Conservation (phyloP, 2,888 invertebrate species). For the Gisinianus flammeolus region DNA sequence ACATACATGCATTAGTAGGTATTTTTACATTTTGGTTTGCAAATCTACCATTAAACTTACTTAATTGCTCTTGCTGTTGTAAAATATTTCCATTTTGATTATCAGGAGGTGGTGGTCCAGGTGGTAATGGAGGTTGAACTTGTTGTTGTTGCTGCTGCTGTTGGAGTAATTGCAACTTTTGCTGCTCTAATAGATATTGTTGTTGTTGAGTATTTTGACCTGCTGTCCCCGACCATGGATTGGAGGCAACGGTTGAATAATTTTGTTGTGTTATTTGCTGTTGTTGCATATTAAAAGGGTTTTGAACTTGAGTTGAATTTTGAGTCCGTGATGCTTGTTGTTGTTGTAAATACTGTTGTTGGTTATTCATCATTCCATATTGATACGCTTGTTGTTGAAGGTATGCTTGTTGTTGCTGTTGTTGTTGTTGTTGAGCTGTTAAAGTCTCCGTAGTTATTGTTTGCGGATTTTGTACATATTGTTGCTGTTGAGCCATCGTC, state of each 20-base stretch:
- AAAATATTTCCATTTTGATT: background rate
- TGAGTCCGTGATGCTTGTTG: background rate
- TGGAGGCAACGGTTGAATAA: background rate
- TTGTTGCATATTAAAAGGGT: conserved; percentile 31
- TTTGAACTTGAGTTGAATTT: conserved; percentile 17
- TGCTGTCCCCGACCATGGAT: background rate
- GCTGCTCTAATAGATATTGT: background rate
- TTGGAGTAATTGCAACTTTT: conserved; percentile 24
- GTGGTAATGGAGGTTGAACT: background rate
- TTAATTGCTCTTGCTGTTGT: conserved; percentile 14
- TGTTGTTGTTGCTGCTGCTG: conserved; percentile 28
- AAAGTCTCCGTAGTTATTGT: background rate
- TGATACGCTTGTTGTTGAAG: conserved; percentile 7
- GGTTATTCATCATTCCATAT: background rate
- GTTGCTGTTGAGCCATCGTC: conserved; percentile 12
- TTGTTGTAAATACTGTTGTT: conserved; percentile 18
- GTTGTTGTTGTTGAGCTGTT: background rate
- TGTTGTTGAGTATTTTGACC: background rate
- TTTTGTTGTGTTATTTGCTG: background rate
- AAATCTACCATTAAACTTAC: no score
- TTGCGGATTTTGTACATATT: background rate
- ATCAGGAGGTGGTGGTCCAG: conserved; percentile 5
- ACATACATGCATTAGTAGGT: background rate
- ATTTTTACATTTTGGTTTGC: background rate
- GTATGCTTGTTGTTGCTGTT: conserved; percentile 12